Evolutionary conservation across 2,113 vertebrate genomes (phyloP).

Genomic region (Oophaga pumilio): DNA sequence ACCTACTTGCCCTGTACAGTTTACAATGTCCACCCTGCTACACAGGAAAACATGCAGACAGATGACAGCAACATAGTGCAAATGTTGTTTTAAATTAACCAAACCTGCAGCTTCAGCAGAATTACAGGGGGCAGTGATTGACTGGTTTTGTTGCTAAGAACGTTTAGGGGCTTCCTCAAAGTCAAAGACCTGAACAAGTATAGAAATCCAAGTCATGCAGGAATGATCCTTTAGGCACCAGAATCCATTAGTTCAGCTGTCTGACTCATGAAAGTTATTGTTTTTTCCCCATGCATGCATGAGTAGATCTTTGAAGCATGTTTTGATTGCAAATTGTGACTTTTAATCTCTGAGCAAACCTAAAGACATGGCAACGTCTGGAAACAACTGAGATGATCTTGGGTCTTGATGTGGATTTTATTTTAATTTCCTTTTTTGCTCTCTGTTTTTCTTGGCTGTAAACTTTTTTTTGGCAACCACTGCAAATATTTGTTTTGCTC

Average conservation of each 20-base stretch:
- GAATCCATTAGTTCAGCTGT: conserved; percentile 38
- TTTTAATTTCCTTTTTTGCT: conserved; percentile 52
- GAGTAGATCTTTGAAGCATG: conserved; percentile 5
- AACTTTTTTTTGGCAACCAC: conserved; percentile 18
- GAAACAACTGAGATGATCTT: conserved; percentile 2
- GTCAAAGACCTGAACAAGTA: conserved; percentile 20
- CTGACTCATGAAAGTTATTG: conserved; percentile 29
- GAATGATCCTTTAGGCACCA: conserved; percentile 28
- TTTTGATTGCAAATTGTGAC: conserved; percentile 20
- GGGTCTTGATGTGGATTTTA: conserved; percentile 41
- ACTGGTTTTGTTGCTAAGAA: not conserved
- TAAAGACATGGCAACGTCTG: conserved; percentile 16
- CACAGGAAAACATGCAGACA: not conserved
- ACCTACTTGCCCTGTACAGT: not conserved
- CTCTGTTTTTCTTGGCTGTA: conserved; percentile 23
- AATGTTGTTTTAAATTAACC: not conserved
- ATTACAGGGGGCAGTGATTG: not conserved
- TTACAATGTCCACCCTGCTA: not conserved
- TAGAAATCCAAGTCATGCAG: not conserved
- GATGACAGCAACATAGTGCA: not conserved
- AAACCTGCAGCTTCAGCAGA: not conserved
- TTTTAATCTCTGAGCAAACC: conserved; percentile 19
- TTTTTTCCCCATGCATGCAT: not conserved
- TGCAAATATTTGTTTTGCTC: conserved; percentile 16
- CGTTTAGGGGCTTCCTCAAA: not conserved